These are phyloP conservation scores for Gymnorhina tibicen DNA, from an alignment of 2,113 vertebrate species.

Conservation along the genomic window DNA sequence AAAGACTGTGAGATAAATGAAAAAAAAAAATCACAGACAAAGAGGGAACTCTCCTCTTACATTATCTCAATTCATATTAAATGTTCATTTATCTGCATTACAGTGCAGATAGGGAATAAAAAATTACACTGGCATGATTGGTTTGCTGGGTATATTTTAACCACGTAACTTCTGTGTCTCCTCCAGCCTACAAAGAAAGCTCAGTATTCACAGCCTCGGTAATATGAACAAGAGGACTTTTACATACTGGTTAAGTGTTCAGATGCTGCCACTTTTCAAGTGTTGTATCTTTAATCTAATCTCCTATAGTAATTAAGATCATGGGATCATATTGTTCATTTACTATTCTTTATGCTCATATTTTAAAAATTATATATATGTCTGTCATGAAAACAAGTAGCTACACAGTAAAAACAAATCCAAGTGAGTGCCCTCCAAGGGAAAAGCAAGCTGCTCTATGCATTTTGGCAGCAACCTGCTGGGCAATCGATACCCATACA, in stretches of 20 bases:
- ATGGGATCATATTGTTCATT: background rate
- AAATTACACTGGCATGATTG: background rate
- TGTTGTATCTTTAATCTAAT: background rate
- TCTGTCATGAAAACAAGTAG: background rate
- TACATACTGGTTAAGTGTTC: background rate
- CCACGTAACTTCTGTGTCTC: background rate
- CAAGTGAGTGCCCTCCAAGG: background rate
- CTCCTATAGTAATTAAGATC: background rate
- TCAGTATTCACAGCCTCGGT: background rate
- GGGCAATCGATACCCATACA: constrained; percentile 20
- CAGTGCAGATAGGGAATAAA: background rate
- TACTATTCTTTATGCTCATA: background rate
- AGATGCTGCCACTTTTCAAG: background rate
- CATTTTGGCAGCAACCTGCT: constrained; percentile 16
- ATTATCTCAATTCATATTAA: background rate
- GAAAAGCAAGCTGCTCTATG: background rate
- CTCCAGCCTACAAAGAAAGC: background rate
- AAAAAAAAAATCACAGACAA: background rate
- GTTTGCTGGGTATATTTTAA: background rate
- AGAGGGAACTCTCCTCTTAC: background rate
- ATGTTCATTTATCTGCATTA: constrained; percentile 3
- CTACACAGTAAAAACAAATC: background rate
- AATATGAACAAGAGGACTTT: background rate
- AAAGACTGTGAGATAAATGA: background rate
- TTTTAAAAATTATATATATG: background rate